These are phyloP conservation scores for Nymphalis io DNA, from an alignment of 1,140 invertebrate species.

Conservation along the genomic window DNA sequence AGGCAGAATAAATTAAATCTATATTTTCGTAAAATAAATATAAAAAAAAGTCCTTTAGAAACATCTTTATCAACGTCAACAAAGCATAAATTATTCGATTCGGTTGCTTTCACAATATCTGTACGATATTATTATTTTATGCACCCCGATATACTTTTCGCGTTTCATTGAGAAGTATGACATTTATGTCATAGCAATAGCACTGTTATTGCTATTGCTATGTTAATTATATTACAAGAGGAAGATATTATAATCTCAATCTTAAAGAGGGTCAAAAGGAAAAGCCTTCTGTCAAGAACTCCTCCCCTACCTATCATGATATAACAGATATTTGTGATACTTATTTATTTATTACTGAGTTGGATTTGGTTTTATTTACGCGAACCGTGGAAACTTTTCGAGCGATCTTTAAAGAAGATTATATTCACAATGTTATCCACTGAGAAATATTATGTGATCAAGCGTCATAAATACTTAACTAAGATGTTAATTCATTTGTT, in stretches of 20 bases:
- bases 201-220: background rate
- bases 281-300: background rate
- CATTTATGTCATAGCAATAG: conserved; percentile 1
- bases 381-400: no score
- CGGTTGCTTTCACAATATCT: background rate
- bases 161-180: conserved; percentile 2
- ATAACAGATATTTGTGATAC: background rate
- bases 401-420: no score
- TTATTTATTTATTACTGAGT: background rate
- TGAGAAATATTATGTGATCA: no score
- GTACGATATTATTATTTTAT: conserved; percentile 46
- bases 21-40: no score
- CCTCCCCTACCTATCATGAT: background rate
- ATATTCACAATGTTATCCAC: no score
- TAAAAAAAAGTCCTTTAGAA: background rate
- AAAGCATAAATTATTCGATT: background rate
- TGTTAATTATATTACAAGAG: conserved; percentile 5
- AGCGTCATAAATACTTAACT: no score
- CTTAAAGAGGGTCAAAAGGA: background rate
- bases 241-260: background rate
- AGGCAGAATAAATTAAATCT: no score
- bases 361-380: background rate
- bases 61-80: background rate
- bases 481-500: no score
- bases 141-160: conserved; percentile 35